Percentiles rank a stretch among this genome's conserved stretches.
phyloP scores from a whole-genome alignment of 2,113 vertebrate species.

The Gadus macrocephalus region DNA sequence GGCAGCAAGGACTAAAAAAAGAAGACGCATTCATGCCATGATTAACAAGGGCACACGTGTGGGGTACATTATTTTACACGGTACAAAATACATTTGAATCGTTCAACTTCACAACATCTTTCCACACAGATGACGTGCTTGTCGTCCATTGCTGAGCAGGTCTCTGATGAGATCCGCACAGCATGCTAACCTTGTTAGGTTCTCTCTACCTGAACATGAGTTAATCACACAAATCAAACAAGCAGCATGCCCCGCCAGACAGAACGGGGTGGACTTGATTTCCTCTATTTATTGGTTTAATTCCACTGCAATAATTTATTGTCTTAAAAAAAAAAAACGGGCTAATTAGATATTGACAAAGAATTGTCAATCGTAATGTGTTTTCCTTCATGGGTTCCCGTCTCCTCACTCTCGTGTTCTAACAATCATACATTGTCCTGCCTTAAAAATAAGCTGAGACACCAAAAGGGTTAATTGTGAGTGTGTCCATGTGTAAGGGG shows the following conservation, averaged over 20 bases:
- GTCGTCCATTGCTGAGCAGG: slow-evolving; percentile 9
- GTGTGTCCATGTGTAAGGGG: slow-evolving; percentile 9
- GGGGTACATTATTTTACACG: neutral
- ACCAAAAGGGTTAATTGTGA: slow-evolving; percentile 36
- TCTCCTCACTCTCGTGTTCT: neutral
- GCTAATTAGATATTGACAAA: no score
- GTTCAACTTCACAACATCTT: neutral
- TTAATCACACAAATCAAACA: no score
- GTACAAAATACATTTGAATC: slow-evolving; percentile 11
- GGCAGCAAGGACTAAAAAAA: slow-evolving; percentile 13
- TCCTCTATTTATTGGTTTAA: no score
- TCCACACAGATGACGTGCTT: slow-evolving; percentile 6
- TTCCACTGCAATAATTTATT: no score
- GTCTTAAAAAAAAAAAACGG: no score
- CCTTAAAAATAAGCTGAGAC: slow-evolving; percentile 21
- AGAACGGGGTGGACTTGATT: no score
- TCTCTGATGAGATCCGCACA: slow-evolving; percentile 25
- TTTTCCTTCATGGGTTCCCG: no score
- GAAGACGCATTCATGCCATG: neutral
- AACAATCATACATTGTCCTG: slow-evolving; percentile 16
- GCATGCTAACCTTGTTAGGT: slow-evolving; percentile 33
- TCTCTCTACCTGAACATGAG: no score
- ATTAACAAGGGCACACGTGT: no score
- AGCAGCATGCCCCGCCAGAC: no score
- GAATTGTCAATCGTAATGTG: no score